Evolutionary conservation across 2,113 vertebrate species (phyloP), one percentile per base, ranked within the genome.

Genomic region (Ramphastos sulfuratus): DNA sequence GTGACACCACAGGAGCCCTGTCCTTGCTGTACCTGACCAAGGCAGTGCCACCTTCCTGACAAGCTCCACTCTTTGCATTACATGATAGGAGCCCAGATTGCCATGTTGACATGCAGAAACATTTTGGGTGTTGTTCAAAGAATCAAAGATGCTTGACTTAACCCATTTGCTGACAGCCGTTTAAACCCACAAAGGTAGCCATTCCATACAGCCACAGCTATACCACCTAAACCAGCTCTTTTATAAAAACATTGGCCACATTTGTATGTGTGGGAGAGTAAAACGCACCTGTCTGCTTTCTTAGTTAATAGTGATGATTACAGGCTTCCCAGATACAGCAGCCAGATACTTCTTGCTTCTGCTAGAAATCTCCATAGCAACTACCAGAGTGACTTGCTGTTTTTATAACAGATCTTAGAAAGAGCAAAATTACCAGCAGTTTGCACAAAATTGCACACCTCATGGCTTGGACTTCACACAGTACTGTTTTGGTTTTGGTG

Each of bases 361-460:
- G 72, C 73, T 95, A 89, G 89, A 97, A 96, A 95, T 98, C 95
- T 95, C 97, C 96, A 98, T 97, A 95, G 93, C 96, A 98, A 98
- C 97, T 89, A 87, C 82, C 85, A 89, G 76, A 28, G 70, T 7
- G 42, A 94, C 77, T 93, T 93, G 50, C 85, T 79, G 87, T 82
- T 83, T 94, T 94, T 70, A 89, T 90, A 96, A 93, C 76, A 97
- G 94, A 93, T 89, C 78, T 46, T 88, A 96, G 87, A 54, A 95
- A 77, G 79, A 95, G 85, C 37, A 64, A 94, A 95, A 95, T 95
- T 71, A 84, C 87, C 78, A 85, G 78, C 71, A 80, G 82, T 85
- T 96, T 77, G 72, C 48, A 95, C 90, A 91, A 85, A 95, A 96
- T 89, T 76, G 69, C 77, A 95, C 83, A 85, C 82, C 67, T 96